A percentile compares a stretch with the other conserved stretches of the same genome.
These are phyloP conservation scores for Heliconius aoede DNA, from an alignment of 2,888 invertebrate species.

Conservation along the genomic window DNA sequence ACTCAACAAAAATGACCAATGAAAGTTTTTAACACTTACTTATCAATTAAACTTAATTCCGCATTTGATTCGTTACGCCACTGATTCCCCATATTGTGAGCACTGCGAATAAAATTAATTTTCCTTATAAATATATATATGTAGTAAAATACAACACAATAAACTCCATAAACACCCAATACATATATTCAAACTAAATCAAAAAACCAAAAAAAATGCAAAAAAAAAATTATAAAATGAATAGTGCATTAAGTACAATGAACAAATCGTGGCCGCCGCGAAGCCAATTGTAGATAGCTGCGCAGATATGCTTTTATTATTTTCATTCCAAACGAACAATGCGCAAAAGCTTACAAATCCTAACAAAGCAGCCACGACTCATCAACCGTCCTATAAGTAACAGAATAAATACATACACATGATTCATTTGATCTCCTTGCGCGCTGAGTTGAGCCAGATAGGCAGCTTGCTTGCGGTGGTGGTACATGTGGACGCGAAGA, in stretches of 20 bases:
- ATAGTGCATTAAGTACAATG: conserved; percentile 13
- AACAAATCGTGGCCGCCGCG: background rate
- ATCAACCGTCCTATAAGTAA: conserved; percentile 11
- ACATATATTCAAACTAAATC: background rate
- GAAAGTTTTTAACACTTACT: conserved; percentile 56
- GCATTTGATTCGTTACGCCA: conserved; percentile 63
- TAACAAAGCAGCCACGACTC: background rate
- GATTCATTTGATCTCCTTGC: conserved; percentile 66
- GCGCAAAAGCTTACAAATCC: background rate
- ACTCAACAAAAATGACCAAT: background rate
- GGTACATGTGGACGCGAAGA: conserved; percentile 86
- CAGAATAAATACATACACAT: conserved; percentile 56
- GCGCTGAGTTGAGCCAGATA: conserved; percentile 72
- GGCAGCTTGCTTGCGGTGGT: conserved; percentile 85
- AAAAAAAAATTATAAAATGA: conserved; percentile 37
- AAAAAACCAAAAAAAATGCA: background rate
- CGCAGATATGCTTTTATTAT: too few species aligned
- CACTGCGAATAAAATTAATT: conserved; percentile 55
- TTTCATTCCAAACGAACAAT: background rate
- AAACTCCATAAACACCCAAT: background rate
- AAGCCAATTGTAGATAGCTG: too few species aligned
- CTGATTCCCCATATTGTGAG: conserved; percentile 66
- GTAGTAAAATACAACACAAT: background rate
- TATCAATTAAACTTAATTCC: conserved; percentile 62
- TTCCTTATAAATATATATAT: background rate